Base-by-base conservation (phyloP, 2,797 vertebrate genomes). In the Clarias fuscus region DNA sequence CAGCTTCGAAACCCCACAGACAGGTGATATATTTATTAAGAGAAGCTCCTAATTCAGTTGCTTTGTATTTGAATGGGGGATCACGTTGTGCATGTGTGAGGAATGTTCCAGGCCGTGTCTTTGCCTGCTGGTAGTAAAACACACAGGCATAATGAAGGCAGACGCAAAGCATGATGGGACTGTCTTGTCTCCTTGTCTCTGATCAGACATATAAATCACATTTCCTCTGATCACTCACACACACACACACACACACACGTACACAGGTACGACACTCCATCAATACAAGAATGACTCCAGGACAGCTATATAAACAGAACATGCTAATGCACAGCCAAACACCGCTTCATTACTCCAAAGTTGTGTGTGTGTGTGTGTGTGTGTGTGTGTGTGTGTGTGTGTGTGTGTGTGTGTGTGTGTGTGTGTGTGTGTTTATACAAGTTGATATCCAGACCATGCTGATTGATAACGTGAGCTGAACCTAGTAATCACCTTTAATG, bases 11-110 rank as follows among this genome's bases (percentile, higher is more conserved):
- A 48, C 37, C 71, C 40, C 15, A 56, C 73, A 91, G 85, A 84
- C 91, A 92, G 91, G 85, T 87, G 88, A 92, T 92, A 91, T 91
- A 95, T 94, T 94, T 94, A 94, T 93, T 92, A 89, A 90, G 90
- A 89, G 83, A 86, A 90, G 88, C 88, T 93, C 92, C 94, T 94
- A 94, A 94, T 93, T 84, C 88, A 86, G 87, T 89, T 92, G 88
- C 2, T 7, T 53, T 48, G 56, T 72, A 33, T 85, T 85, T 67
- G 53, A 87, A 67, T 68, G 83, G 90, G 87, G 82, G 87, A 82
- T 87, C 90, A 86, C 87, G 94, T 91, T 91, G n/a, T 30, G 68
- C 56, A 20, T 8, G 30, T 37, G 56, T 62, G 15, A 83, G 87
- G 87, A 89, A 87, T 88, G 87, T 87, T 68, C 71, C 22, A 82